A percentile compares a stretch with the other conserved stretches of the same genome.
phyloP scores from a whole-genome alignment of 2,113 vertebrate species.

The Epinephelus cyanopodus region DNA sequence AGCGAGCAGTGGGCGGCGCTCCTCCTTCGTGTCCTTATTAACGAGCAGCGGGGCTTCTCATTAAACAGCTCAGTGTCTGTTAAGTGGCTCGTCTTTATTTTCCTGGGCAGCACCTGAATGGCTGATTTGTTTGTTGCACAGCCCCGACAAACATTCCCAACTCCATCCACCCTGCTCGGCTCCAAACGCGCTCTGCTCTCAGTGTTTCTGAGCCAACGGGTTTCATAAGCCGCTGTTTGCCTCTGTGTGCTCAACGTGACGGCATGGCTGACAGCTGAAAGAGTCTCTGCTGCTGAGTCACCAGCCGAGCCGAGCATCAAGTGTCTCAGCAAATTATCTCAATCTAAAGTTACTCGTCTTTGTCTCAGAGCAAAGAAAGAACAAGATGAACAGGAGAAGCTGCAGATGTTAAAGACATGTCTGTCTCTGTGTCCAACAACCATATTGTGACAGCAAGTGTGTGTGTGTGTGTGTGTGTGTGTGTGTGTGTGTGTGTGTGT shows the following conservation, averaged over 20 bases:
- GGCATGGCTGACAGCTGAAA: conserved; percentile 2
- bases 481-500: no score
- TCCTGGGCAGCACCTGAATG: conserved; percentile 68
- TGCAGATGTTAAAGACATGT: background rate
- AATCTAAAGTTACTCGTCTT: background rate
- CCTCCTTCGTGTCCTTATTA: conserved; percentile 80
- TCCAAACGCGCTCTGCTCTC: background rate
- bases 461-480: no score
- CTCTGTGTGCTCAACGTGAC: conserved; percentile 4
- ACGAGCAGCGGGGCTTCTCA: conserved; percentile 73
- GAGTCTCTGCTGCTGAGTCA: conserved; percentile 4
- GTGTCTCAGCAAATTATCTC: background rate
- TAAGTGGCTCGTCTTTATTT: conserved; percentile 64
- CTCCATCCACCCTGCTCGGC: background rate
- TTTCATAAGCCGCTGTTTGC: conserved; percentile 21
- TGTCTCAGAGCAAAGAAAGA: background rate
- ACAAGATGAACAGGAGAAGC: background rate
- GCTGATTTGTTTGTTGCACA: conserved; percentile 9
- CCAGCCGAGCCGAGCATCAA: background rate
- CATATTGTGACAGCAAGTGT: no score
- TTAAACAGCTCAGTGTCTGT: conserved; percentile 73
- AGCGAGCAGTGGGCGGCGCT: conserved; percentile 67
- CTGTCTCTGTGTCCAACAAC: no score
- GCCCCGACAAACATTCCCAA: background rate
- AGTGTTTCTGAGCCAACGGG: background rate